phyloP scores from a whole-genome alignment of 2,888 invertebrate genomes.

The Drosophila dives region DNA sequence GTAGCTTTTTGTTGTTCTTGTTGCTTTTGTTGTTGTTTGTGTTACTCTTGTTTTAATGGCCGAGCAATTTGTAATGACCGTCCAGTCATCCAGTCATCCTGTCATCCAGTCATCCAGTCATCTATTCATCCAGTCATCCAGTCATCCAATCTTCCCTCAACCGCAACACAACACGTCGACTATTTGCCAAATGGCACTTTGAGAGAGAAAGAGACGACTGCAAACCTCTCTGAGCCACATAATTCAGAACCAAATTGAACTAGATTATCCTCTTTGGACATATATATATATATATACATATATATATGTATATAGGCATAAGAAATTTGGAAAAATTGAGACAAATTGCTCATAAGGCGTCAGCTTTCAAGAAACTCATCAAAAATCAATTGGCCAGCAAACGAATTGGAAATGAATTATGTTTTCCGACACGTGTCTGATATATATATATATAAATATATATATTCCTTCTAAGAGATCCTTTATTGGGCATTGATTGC shows the following conservation, averaged over 20 bases:
- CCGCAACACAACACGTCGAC: conserved; percentile 45
- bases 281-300: not conserved
- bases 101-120: conserved; percentile 4
- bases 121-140: conserved; percentile 9
- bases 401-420: conserved; percentile 10
- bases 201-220: conserved; percentile 8
- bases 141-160: conserved; percentile 14
- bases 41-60: conserved; percentile 46
- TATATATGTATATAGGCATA: not conserved
- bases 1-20: conserved; percentile 10
- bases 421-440: not conserved
- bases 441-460: not conserved
- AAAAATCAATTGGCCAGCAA: conserved; percentile 44
- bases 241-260: conserved; percentile 21
- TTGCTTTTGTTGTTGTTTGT: conserved; percentile 8
- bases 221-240: not conserved
- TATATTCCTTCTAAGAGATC: not conserved
- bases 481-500: not conserved
- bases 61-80: conserved; percentile 50
- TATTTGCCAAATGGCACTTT: conserved; percentile 45
- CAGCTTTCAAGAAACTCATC: conserved; percentile 37
- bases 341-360: conserved; percentile 31
- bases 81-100: not conserved
- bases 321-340: conserved; percentile 6
- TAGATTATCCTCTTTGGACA: conserved; percentile 14